Evolutionary conservation across 2,888 invertebrate genomes (phyloP).

Genomic region (Orchestes rusci): DNA sequence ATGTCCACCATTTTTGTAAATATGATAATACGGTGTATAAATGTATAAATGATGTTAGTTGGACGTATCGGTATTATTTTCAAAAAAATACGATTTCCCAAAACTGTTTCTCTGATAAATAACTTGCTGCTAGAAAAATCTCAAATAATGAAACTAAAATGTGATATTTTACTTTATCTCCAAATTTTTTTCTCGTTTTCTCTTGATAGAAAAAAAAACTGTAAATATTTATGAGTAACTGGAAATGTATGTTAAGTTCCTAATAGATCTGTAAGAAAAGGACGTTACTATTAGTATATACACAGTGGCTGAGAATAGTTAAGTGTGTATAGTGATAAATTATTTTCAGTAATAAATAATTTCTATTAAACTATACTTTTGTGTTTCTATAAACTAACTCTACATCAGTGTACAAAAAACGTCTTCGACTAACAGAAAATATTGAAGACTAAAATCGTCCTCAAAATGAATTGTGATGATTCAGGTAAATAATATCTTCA

Average conservation of each 20-base stretch:
- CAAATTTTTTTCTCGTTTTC: background rate
- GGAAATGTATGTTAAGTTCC: constrained; percentile 31
- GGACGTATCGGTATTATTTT: no score
- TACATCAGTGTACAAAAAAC: no score
- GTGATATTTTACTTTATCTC: constrained; percentile 19
- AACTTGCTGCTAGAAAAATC: no score
- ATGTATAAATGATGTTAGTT: no score
- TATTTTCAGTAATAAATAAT: constrained; percentile 32
- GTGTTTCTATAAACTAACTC: background rate
- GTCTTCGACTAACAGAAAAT: no score
- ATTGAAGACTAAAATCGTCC: no score
- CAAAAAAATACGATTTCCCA: no score
- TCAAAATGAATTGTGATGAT: no score
- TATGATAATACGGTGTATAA: no score
- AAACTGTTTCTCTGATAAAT: no score
- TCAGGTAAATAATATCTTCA: no score
- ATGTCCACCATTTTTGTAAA: no score
- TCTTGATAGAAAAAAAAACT: background rate
- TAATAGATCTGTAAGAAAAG: constrained; percentile 30
- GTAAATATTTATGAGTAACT: constrained; percentile 15
- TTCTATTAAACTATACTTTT: constrained; percentile 22
- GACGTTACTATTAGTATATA: constrained; percentile 27
- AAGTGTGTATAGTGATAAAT: constrained; percentile 31
- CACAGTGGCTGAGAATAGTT: constrained; percentile 23
- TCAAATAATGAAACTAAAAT: constrained; percentile 18